Percentiles rank a stretch among this genome's conserved stretches.
These are phyloP conservation scores for Dasypogon diadema DNA, from an alignment of 2,888 invertebrate genomes.

Conservation along the genomic window DNA sequence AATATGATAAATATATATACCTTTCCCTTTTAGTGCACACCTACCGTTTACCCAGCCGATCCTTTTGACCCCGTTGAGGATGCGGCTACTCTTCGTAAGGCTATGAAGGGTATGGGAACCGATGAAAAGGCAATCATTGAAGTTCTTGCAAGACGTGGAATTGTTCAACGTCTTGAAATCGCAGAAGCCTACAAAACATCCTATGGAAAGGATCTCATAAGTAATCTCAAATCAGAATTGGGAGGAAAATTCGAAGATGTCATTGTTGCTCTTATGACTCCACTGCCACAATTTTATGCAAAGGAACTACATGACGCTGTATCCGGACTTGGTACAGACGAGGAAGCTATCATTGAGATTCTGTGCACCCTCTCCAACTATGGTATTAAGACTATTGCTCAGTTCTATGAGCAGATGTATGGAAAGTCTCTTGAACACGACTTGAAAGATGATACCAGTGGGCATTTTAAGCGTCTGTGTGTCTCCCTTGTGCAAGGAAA, in stretches of 20 bases:
- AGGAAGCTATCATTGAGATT: slow-evolving; percentile 92
- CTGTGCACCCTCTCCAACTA: slow-evolving; percentile 92
- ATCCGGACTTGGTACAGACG: slow-evolving; percentile 87
- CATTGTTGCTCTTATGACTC: slow-evolving; percentile 91
- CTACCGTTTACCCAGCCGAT: slow-evolving; percentile 88
- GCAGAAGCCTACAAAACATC: slow-evolving; percentile 91
- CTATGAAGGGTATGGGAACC: slow-evolving; percentile 94
- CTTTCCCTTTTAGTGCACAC: slow-evolving; percentile 77
- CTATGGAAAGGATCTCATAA: slow-evolving; percentile 88
- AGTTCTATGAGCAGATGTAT: slow-evolving; percentile 88
- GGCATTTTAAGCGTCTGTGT: slow-evolving; percentile 93
- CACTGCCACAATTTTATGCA: slow-evolving; percentile 90
- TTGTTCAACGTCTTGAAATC: slow-evolving; percentile 91
- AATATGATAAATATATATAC: not conserved
- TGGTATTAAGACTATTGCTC: slow-evolving; percentile 86
- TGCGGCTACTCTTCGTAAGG: slow-evolving; percentile 85
- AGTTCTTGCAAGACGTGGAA: slow-evolving; percentile 87
- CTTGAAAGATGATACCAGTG: slow-evolving; percentile 92
- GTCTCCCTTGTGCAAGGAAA: slow-evolving; percentile 90
- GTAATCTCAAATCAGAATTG: slow-evolving; percentile 89
- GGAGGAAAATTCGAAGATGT: slow-evolving; percentile 91
- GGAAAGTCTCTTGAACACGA: slow-evolving; percentile 85
- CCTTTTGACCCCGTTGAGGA: slow-evolving; percentile 88
- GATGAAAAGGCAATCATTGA: slow-evolving; percentile 93
- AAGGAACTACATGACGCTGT: slow-evolving; percentile 91